phyloP scores from a whole-genome alignment of 2,113 vertebrate species.

The Pionites leucogaster region DNA sequence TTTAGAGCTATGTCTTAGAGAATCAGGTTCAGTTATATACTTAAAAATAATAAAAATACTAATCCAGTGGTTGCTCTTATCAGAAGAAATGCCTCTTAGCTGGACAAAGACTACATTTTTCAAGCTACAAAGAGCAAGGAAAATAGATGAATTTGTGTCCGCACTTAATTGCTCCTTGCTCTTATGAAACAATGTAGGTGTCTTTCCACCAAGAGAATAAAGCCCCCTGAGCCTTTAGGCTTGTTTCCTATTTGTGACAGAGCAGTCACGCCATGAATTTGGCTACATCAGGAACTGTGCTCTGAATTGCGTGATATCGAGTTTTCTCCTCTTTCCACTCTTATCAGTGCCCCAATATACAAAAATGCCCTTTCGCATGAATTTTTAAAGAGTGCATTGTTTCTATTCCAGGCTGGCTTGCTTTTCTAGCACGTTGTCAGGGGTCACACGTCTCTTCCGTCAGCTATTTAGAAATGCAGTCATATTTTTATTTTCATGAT shows the following conservation, averaged over 20 bases:
- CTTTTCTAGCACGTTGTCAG: background rate
- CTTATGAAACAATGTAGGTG: background rate
- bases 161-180: background rate
- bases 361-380: background rate
- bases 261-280: background rate
- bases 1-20: background rate
- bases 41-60: background rate
- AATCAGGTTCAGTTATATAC: background rate
- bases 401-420: background rate
- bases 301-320: rapidly evolving
- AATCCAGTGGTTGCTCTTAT: background rate
- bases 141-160: background rate
- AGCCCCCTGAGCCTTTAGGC: background rate
- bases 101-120: background rate
- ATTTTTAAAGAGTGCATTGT: background rate
- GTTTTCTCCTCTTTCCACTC: constrained; percentile 3
- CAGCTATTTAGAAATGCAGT: background rate
- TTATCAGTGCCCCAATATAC: background rate
- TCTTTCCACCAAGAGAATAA: background rate
- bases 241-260: background rate
- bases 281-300: background rate
- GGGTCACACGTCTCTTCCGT: background rate
- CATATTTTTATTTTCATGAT: background rate
- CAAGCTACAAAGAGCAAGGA: background rate
- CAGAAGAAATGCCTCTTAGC: background rate